phyloP scores from a whole-genome alignment of 2,888 invertebrate species.

The Altica lythri region DNA sequence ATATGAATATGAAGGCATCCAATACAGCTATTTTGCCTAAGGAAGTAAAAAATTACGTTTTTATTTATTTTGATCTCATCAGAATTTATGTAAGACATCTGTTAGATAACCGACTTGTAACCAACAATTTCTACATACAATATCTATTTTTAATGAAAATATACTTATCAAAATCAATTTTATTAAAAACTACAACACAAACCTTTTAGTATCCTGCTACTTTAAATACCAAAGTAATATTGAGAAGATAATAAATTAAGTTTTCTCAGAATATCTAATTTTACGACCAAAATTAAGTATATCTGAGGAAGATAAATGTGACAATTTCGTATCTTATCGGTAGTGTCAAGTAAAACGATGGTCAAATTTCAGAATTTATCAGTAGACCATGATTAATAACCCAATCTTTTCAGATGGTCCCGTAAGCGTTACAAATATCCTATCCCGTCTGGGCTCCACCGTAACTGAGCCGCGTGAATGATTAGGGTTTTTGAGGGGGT shows the following conservation, averaged over 20 bases:
- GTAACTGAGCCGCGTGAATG: conserved; percentile 15
- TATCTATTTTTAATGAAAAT: too few relatives aligned
- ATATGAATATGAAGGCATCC: too few relatives aligned
- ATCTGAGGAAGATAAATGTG: conserved; percentile 33
- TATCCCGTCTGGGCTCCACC: conserved; percentile 8
- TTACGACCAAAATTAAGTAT: conserved; percentile 16
- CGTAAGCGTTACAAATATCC: conserved; percentile 44
- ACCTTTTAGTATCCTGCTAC: too few relatives aligned
- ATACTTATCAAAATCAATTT: too few relatives aligned
- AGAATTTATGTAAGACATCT: too few relatives aligned
- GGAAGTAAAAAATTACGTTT: too few relatives aligned
- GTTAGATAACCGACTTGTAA: too few relatives aligned
- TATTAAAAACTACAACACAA: too few relatives aligned
- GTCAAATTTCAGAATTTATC: conserved; percentile 48
- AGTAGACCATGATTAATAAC: conserved; percentile 43
- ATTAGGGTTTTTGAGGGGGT: conserved; percentile 4
- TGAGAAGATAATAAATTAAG: conserved; percentile 12
- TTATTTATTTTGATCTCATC: too few relatives aligned
- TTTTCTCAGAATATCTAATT: conserved; percentile 19
- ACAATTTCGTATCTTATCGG: conserved; percentile 33
- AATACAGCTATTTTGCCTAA: too few relatives aligned
- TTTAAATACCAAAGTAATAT: too few relatives aligned
- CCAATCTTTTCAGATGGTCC: conserved; percentile 44
- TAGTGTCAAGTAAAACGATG: conserved; percentile 33
- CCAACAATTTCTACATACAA: too few relatives aligned